Base-by-base conservation (phyloP, 2,113 vertebrate genomes). In the Amphiprion ocellaris region DNA sequence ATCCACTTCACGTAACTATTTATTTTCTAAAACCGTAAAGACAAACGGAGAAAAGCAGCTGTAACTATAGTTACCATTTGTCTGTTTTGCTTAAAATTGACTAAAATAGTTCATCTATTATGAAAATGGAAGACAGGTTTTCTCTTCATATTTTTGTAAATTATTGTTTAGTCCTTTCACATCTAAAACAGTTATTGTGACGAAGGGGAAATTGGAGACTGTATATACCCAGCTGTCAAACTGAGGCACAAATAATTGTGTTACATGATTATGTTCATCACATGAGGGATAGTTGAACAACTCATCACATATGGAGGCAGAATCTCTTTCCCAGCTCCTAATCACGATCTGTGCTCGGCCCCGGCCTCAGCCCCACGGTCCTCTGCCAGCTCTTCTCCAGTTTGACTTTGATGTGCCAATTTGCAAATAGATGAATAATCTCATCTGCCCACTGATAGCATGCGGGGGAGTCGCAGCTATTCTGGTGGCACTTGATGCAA, bases 351-450 rank as follows among this genome's bases (percentile, higher is more conserved):
- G 66, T 14, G 65, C 68, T 19, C 60, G 7, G 46, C 73, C 79
- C 62, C 47, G 58, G 66, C 65, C 75, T 60, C 70, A 15, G 63
- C 81, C 83, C 41, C 24, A 4, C 10, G 33, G 6, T 82, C 82
- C 79, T 83, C 74, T 69, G 67, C 79, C 81, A 69, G 77, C 70
- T 50, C 83, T 87, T 17, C 83, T 91, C 90, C 89, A 72, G 81
- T 66, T 84, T 95, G 93, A 94, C 94, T 96, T 88, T 93, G 93
- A 94, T 90, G 87, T 95, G 87, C 93, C 95, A 94, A 94, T 96
- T 96, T 96, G 86, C 93, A 92, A 89, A 86, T 69, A 95, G 94
- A 96, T 96, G 95, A 96, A 91, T 95, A 95, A 95, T 94, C 89
- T 87, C 68, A 76, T 85, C 84, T 83, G 83, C 71, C 81, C 78